Conservation (phyloP, 2,888 invertebrate species). For the Hyppa rectilinea region DNA sequence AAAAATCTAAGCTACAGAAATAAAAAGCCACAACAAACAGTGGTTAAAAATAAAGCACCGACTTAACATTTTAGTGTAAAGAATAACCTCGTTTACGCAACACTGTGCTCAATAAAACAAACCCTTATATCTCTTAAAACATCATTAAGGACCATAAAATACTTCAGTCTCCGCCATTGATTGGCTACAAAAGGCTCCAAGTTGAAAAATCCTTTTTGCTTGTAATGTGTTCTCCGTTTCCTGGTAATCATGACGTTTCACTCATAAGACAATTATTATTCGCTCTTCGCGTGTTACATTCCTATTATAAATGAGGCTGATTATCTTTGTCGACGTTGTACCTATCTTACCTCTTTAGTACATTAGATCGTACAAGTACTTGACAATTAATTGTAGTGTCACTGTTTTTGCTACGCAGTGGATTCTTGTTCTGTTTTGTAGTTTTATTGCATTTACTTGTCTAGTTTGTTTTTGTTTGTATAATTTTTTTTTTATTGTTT, state of each 20-base stretch:
- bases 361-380: conserved; percentile 22
- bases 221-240: conserved; percentile 71
- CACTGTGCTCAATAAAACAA: conserved; percentile 59
- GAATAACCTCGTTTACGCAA: conserved; percentile 49
- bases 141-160: conserved; percentile 68
- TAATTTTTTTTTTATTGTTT: too few relatives aligned
- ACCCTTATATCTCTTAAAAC: conserved; percentile 61
- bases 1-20: neutral
- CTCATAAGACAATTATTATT: conserved; percentile 73
- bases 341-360: conserved; percentile 42
- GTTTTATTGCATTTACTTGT: neutral
- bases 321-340: conserved; percentile 34
- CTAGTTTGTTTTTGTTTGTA: neutral
- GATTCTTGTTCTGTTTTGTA: conserved; percentile 4
- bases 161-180: conserved; percentile 69
- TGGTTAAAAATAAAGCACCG: conserved; percentile 7
- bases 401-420: conserved; percentile 29
- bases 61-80: conserved; percentile 15
- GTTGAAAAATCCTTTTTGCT: conserved; percentile 66
- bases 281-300: conserved; percentile 68
- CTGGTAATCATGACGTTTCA: conserved; percentile 76
- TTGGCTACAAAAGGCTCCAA: conserved; percentile 58
- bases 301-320: conserved; percentile 64
- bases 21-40: conserved; percentile 2
- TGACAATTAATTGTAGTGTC: conserved; percentile 17